Evolutionary conservation across 1,140 invertebrate genomes (phyloP), one percentile per base, ranked within the genome.

Genomic region (Streblospio benedicti): DNA sequence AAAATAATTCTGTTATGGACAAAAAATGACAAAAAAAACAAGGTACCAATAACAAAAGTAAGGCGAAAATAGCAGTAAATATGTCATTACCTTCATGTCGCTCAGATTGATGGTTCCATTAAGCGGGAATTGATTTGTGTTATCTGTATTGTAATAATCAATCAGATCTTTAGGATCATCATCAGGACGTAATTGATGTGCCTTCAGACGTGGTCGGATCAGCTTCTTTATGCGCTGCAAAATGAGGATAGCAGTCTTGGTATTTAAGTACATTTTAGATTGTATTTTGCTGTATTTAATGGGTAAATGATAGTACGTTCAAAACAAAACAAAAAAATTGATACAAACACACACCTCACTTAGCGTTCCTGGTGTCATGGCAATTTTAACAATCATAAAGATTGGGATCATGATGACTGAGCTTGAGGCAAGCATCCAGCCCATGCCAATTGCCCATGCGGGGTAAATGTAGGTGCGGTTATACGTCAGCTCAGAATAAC

Each of bases 401-500:
- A 72, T 56, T 16, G 72, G 72, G 14, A 73, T 72, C 31, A 64
- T 66, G 30, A 74, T 58, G 23, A 72, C 66, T 9, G 72, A 70
- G 9, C 64, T 56, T 35, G 59, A 54, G 0, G 69, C 69, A 45
- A 75, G 52, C 25, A 47, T 61, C 73, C 73, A 75, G 41, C 73
- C 73, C 18, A 74, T 59, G 2, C 43, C 52, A 18, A 73, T 66
- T 20, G 71, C 69, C 72, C 72, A 75, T 32, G 50, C 35, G 1
- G 73, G 73, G 57, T 73, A 75, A 31, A 53, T 23, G 35, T 65
- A 65, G 4, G 56, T 60, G 25, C 63, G 35, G 35, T 65, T 62
- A 50, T 74, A 74, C 9, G 65, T 67, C 41, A 74, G 49, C 44
- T 74, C 70, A 1, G 69, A 85, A 68, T 90, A 89, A 66, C 89